Evolutionary conservation across 2,888 invertebrate species (phyloP), one percentile per base, ranked within the genome.

Genomic region (Embidobia sp.): DNA sequence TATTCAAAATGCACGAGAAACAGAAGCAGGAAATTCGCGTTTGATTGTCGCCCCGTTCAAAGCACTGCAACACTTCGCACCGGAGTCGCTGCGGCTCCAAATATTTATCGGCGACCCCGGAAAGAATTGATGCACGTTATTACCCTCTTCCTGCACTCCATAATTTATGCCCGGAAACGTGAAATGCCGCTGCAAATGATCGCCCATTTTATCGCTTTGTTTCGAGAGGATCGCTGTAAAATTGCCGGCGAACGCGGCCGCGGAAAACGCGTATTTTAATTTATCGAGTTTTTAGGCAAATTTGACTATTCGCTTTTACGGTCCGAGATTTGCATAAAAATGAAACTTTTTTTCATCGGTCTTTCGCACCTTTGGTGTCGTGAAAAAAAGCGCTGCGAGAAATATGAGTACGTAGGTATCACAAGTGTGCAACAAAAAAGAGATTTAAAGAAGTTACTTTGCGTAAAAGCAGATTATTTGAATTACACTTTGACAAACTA

Each of bases 211-310:
- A 59, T 49, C 19, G 67, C 61, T 70, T 61, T 70, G 70, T 70
- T 70, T 61, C 61, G 49, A 51, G 48, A 13, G 35, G 27, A 55
- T 66, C 27, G 53, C 16, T 15, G 48, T 13, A 67, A 57, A 57
- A 67, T 44, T 29, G 55, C 18, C 3, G 22, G 22, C 49, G 59
- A 42, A 37, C 27, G 55, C 18, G 22, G 22, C 26, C 49, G 59
- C 51, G 46, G 27, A 51, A 69, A 59, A 57, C 59, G 69, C 44
- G 44, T 44, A 53, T 59, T 70, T 59, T 33, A 70, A 70, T 70
- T 70, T 70, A 70, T 61, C 33, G 70, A 70, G 44, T 59, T 70
- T 70, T 70, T 70, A 70, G 44, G 70, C 70, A 70, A 70, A 70
- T 70, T 51, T 35, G 37, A 49, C 19, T 3, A 10, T 33, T 59